Conservation (phyloP, 2,888 invertebrate species). For the Rhagonycha lutea region DNA sequence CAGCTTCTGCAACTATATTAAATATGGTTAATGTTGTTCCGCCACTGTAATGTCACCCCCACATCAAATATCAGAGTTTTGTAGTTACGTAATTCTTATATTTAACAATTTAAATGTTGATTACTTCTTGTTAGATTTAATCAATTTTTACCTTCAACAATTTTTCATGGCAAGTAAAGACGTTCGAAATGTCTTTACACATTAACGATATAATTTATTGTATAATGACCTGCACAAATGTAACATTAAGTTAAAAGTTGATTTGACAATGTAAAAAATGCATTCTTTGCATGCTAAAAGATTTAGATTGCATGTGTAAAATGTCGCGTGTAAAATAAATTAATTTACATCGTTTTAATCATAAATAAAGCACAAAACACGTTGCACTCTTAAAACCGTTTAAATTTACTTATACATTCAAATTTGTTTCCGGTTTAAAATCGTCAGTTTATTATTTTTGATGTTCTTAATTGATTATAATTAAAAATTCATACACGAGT, state of each 20-base stretch:
- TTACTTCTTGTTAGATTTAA: too few relatives aligned
- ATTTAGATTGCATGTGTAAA: neutral
- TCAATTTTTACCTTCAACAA: too few relatives aligned
- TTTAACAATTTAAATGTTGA: too few relatives aligned
- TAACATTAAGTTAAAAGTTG: neutral
- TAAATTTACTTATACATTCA: neutral
- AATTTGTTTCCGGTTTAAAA: neutral
- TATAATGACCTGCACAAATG: neutral
- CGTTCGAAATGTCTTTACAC: neutral
- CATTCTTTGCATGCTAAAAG: neutral
- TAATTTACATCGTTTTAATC: conserved; percentile 2
- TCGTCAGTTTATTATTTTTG: neutral
- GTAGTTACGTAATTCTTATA: too few relatives aligned
- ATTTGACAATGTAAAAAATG: neutral
- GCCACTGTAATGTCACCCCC: too few relatives aligned
- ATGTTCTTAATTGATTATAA: neutral
- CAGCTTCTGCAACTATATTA: too few relatives aligned
- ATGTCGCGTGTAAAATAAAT: conserved; percentile 3
- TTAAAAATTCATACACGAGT: neutral
- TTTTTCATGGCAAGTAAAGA: neutral
- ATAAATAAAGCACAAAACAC: neutral
- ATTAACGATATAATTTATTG: neutral
- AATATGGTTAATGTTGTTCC: too few relatives aligned
- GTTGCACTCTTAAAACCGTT: neutral
- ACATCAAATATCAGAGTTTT: too few relatives aligned